phyloP scores from a whole-genome alignment of 2,888 invertebrate genomes.

The Lycophotia porphyrea region DNA sequence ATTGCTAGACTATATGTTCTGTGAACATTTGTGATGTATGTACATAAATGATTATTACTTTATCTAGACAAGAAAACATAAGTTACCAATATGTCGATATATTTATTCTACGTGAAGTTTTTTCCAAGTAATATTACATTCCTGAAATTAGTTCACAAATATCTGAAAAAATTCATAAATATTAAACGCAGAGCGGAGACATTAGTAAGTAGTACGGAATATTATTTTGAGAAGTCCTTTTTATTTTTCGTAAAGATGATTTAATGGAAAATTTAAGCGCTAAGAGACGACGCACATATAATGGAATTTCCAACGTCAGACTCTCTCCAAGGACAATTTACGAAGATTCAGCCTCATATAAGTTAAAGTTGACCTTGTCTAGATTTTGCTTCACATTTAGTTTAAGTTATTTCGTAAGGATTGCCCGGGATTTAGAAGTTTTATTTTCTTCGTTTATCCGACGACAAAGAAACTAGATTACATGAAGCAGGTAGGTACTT shows the following conservation, averaged over 20 bases:
- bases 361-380: constrained; percentile 62
- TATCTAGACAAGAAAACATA: neutral
- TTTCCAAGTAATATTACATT: neutral
- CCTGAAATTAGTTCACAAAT: neutral
- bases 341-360: constrained; percentile 49
- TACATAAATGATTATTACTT: constrained; percentile 15
- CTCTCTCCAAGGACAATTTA: constrained; percentile 58
- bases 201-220: neutral
- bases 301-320: constrained; percentile 53
- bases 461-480: constrained; percentile 69
- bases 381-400: constrained; percentile 58
- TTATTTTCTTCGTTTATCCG: constrained; percentile 68
- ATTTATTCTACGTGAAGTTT: constrained; percentile 9
- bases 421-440: constrained; percentile 66
- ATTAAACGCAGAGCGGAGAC: neutral
- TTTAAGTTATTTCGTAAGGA: constrained; percentile 62
- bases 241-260: constrained; percentile 25
- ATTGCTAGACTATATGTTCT: too few relatives aligned
- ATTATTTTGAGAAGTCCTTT: constrained; percentile 17
- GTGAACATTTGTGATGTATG: neutral
- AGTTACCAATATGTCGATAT: constrained; percentile 1
- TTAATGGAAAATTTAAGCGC: constrained; percentile 25
- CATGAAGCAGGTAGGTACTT: constrained; percentile 63
- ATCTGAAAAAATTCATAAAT: neutral
- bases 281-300: constrained; percentile 23